Percentiles rank a stretch among this genome's conserved stretches.
These are phyloP conservation scores for Linurgus olivaceus DNA, from an alignment of 2,797 vertebrate species.

Conservation along the genomic window DNA sequence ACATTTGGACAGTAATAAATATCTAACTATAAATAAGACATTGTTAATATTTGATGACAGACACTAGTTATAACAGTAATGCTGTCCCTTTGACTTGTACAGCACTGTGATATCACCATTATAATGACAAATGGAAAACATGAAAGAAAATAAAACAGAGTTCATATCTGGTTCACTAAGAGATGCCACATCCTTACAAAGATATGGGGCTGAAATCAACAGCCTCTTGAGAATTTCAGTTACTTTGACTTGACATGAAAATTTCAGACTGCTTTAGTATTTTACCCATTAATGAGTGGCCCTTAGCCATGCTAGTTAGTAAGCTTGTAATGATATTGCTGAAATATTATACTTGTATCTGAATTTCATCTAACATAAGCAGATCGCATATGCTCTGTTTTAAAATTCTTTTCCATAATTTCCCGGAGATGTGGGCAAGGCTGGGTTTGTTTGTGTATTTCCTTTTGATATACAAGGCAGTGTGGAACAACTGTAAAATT, in stretches of 20 bases:
- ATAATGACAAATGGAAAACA: constrained; percentile 30
- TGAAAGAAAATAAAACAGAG: constrained; percentile 9
- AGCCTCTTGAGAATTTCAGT: neutral
- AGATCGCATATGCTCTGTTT: constrained; percentile 1
- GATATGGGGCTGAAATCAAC: neutral
- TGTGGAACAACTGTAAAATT: neutral
- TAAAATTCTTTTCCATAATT: constrained; percentile 42
- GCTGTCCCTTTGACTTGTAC: constrained; percentile 35
- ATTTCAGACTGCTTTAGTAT: neutral
- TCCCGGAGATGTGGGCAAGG: constrained; percentile 10
- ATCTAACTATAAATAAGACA: constrained; percentile 22
- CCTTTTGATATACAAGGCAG: constrained; percentile 37
- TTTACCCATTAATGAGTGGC: neutral
- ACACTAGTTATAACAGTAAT: neutral
- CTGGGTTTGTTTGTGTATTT: neutral
- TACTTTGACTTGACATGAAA: neutral
- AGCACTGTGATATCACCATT: constrained; percentile 19
- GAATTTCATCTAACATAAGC: constrained; percentile 34
- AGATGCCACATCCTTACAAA: neutral
- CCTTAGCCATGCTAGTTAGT: neutral
- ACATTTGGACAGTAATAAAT: constrained; percentile 5
- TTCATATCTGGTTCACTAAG: constrained; percentile 46
- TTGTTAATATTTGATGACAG: constrained; percentile 58
- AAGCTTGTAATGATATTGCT: constrained; percentile 34
- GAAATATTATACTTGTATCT: constrained; percentile 41